Base-by-base conservation (phyloP, 2,113 vertebrate genomes). In the Trogon melanurus region DNA sequence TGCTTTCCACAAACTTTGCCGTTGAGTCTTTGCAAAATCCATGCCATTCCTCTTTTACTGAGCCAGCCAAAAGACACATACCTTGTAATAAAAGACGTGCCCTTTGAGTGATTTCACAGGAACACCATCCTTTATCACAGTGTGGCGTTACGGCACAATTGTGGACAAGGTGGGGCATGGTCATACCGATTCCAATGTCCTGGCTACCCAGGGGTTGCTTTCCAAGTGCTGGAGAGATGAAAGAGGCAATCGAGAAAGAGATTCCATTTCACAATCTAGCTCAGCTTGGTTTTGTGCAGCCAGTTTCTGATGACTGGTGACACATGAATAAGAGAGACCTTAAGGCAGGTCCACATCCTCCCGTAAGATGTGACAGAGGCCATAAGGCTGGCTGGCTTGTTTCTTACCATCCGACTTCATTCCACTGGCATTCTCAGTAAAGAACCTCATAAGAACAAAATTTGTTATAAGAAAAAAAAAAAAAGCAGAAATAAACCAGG, bases 171-270 rank as follows among this genome's bases (percentile, higher is more conserved):
- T 54, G 79, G 71, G 95, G 62, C 76, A 75, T 3, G 78, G 82
- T 19, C 45, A 38, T n/a, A 41, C 81, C 38, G 80, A 96, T 80
- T 95, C 86, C 71, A 79, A 50, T 54, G 79, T 69, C 83, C 85
- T 64, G 65, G 79, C 70, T 83, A 48, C 76, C 82, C 67, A 82
- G 85, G 83, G 66, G 67, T 53, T 95, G 58, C 60, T 91, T 94
- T 91, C 11, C 18, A 73, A 95, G 69, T 44, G 81, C 44, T 23
- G 75, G 91, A 79, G 87, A 94, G 75, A 95, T 94, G 60, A 95
- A 96, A 97, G 86, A 94, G 47, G 54, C 81, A 96, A 96, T 95
- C 84, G 91, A 91, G 79, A 94, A 93, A 95, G 78, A 84, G 83
- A 91, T 96, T 90, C 62, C 19, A 62, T 90, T 95, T 96, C 75